Percentiles rank a stretch among this genome's conserved stretches.
Conservation (phyloP, 2,797 vertebrate genomes). For the Smutsia temminckii region DNA sequence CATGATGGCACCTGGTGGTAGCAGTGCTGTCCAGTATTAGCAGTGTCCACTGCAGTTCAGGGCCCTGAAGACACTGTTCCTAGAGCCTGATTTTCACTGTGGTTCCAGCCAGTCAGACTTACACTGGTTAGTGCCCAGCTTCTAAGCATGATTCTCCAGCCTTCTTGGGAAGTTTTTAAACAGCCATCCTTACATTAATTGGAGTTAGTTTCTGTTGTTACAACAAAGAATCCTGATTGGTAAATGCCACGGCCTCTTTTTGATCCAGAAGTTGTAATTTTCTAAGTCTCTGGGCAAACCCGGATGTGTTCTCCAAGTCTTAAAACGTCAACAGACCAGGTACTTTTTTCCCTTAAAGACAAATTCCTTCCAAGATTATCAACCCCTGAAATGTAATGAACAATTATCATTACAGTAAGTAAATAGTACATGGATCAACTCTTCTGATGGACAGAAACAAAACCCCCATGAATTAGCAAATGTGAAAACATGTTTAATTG, state of each 20-base stretch:
- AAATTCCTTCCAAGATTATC: conserved; percentile 22
- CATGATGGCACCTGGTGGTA: accelerated
- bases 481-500: conserved; percentile 51
- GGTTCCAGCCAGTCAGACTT: background rate
- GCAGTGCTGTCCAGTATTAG: background rate
- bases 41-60: background rate
- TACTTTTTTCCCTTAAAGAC: background rate
- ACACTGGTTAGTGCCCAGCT: background rate
- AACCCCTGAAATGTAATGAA: background rate
- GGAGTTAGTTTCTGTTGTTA: background rate
- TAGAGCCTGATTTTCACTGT: background rate
- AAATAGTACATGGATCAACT: background rate
- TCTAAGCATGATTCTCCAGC: background rate
- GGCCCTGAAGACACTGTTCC: background rate
- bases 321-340: background rate
- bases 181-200: background rate
- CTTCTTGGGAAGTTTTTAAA: background rate
- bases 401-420: background rate
- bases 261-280: background rate
- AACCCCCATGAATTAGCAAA: conserved; percentile 6
- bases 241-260: background rate
- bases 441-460: background rate
- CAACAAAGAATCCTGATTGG: background rate
- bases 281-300: background rate
- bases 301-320: background rate